Conservation (phyloP, 2,113 vertebrate genomes). For the Stercorarius parasiticus region DNA sequence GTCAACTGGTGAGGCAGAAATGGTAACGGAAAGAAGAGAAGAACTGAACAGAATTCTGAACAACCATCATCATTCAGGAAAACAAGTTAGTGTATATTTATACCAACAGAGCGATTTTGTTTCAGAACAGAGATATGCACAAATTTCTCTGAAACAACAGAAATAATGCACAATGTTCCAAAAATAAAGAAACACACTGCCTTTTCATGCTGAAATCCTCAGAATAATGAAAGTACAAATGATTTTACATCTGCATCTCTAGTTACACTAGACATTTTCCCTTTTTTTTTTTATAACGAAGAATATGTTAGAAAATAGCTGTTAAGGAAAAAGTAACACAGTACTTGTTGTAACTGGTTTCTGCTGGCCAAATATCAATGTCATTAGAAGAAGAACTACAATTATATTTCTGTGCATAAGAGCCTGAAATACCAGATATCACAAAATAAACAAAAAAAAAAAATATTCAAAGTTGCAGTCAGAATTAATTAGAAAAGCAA, state of each 20-base stretch:
- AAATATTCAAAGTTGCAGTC: neutral
- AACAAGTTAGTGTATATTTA: neutral
- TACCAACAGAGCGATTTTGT: neutral
- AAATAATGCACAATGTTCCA: neutral
- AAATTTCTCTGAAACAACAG: neutral
- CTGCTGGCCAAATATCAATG: neutral
- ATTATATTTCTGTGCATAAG: neutral
- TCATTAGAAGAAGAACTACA: neutral
- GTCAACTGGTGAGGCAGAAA: neutral
- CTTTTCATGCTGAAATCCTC: neutral
- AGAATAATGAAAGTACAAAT: neutral
- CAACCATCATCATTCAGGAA: neutral
- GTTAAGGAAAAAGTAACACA: neutral
- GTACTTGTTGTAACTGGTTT: slow-evolving; percentile 30
- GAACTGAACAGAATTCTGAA: neutral
- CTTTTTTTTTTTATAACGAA: neutral
- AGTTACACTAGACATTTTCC: neutral
- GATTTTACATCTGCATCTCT: neutral
- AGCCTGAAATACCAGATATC: slow-evolving; percentile 42
- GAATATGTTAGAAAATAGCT: neutral
- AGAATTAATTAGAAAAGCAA: neutral
- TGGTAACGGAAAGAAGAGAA: neutral
- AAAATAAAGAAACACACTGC: neutral
- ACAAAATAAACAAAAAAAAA: neutral
- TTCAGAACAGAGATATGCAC: neutral